Conservation (phyloP, 2,888 invertebrate genomes). For the Cryptocephalus primarius region DNA sequence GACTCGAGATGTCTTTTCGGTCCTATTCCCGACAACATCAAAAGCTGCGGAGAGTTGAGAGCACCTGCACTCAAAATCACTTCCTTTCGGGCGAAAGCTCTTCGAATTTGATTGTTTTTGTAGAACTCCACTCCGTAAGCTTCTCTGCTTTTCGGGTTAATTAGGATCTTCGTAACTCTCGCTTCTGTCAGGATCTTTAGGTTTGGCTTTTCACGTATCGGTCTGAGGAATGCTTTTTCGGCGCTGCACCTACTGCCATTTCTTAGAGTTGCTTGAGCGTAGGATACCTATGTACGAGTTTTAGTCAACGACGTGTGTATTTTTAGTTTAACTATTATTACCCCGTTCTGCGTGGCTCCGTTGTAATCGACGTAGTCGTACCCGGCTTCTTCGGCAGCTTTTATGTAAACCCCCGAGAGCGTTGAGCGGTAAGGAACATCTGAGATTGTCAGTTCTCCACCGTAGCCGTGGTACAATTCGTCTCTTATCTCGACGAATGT, state of each 20-base stretch:
- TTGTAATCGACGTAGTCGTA: conserved; percentile 61
- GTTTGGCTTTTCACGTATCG: conserved; percentile 49
- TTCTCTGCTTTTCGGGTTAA: conserved; percentile 47
- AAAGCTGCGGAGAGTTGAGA: conserved; percentile 78
- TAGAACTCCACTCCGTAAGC: conserved; percentile 60
- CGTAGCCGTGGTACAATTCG: conserved; percentile 31
- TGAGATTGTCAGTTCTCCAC: conserved; percentile 30
- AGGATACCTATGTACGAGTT: conserved; percentile 23
- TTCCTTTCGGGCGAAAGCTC: conserved; percentile 57
- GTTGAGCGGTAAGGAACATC: conserved; percentile 36
- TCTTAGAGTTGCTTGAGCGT: conserved; percentile 49
- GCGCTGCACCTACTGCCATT: conserved; percentile 55
- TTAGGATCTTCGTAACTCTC: conserved; percentile 54
- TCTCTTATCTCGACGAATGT: conserved; percentile 21
- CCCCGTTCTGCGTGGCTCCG: conserved; percentile 50
- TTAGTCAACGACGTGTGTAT: too few species aligned
- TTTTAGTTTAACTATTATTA: conserved; percentile 1
- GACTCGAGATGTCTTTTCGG: conserved; percentile 49
- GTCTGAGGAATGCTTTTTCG: conserved; percentile 53
- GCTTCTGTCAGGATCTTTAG: conserved; percentile 52
- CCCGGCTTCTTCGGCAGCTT: conserved; percentile 54
- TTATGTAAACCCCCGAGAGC: conserved; percentile 43
- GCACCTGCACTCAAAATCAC: conserved; percentile 82
- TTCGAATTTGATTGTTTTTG: conserved; percentile 36
- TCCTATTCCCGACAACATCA: conserved; percentile 69